These are phyloP conservation scores for Idris sp. DNA, from an alignment of 1,140 invertebrate species.

Conservation along the genomic window DNA sequence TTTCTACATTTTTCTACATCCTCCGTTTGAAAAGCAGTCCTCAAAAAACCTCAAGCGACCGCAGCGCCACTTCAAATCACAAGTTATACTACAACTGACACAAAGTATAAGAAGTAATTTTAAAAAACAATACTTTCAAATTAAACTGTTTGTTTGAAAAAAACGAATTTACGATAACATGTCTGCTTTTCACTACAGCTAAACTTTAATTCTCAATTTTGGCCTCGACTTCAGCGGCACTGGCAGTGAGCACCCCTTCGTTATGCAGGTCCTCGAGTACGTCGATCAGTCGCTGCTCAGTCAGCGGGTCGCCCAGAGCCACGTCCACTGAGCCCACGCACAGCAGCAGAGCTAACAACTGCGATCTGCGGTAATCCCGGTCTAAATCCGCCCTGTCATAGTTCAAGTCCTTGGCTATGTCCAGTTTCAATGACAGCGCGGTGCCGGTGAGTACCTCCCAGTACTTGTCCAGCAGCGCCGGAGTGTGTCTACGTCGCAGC, in stretches of 20 bases:
- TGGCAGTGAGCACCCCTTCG: constrained; percentile 77
- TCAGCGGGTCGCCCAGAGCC: constrained; percentile 82
- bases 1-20: constrained; percentile 21
- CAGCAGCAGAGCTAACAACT: constrained; percentile 85
- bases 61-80: constrained; percentile 45
- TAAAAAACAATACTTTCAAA: too few species aligned
- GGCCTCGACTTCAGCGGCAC: constrained; percentile 63
- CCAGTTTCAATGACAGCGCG: constrained; percentile 79
- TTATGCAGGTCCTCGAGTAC: constrained; percentile 81
- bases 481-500: constrained; percentile 81
- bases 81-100: too few species aligned
- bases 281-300: constrained; percentile 83
- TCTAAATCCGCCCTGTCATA: constrained; percentile 80
- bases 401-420: constrained; percentile 79
- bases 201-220: constrained; percentile 40
- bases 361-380: constrained; percentile 84
- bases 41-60: constrained; percentile 37
- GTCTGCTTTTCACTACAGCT: too few species aligned
- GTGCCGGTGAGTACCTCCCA: constrained; percentile 81
- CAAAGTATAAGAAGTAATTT: too few species aligned
- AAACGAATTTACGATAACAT: too few species aligned
- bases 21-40: constrained; percentile 10
- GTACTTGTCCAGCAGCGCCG: constrained; percentile 83
- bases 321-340: constrained; percentile 90
- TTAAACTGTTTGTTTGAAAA: too few species aligned